Conservation (phyloP, 2,113 vertebrate genomes). For the Colinus virginianus region DNA sequence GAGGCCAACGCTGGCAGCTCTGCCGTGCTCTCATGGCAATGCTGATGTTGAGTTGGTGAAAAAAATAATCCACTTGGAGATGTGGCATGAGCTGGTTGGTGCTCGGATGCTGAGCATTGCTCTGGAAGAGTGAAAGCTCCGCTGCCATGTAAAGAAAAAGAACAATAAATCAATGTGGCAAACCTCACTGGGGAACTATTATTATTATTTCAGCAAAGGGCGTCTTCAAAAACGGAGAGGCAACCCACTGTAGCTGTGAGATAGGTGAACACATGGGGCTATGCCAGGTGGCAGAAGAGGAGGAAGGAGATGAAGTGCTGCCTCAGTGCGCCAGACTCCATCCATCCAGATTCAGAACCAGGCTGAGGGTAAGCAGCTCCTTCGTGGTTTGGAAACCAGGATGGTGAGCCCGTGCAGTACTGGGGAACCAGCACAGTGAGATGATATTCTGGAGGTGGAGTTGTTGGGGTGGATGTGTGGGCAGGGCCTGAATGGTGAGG, state of each 20-base stretch:
- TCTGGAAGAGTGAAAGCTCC: constrained; percentile 20
- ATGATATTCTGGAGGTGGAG: neutral
- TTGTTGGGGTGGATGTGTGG: accelerated
- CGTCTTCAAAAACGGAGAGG: neutral
- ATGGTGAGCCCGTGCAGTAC: accelerated
- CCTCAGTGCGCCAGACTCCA: neutral
- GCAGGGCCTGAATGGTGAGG: neutral
- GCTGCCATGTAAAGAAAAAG: constrained; percentile 57
- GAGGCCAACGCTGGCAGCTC: neutral
- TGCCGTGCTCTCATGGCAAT: neutral
- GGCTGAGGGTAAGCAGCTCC: neutral
- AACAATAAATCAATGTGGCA: constrained; percentile 70
- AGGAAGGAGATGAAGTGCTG: neutral
- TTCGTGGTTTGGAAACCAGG: neutral
- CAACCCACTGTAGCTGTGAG: neutral
- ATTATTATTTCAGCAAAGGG: neutral
- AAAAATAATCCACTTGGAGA: neutral
- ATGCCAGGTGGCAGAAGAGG: neutral
- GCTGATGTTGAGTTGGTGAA: neutral
- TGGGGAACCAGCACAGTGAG: accelerated
- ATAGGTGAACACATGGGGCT: neutral
- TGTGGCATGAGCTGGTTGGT: neutral
- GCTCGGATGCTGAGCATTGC: neutral
- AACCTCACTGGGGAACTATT: neutral
- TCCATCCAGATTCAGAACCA: neutral